phyloP scores from a whole-genome alignment of 2,888 invertebrate genomes.

The Ctena decussata region DNA sequence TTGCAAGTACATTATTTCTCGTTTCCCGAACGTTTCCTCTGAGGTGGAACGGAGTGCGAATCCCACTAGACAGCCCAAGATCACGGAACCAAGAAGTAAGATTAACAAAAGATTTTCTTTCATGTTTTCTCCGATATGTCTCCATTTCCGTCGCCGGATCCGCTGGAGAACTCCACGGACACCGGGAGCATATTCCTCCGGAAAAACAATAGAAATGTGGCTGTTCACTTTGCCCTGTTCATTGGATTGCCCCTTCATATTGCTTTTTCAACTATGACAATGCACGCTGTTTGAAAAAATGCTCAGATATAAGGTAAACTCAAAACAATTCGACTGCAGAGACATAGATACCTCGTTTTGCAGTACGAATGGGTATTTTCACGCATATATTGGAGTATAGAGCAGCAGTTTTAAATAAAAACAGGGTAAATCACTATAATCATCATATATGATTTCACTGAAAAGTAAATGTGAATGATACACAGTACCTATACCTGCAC shows the following conservation, averaged over 20 bases:
- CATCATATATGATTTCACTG: no score
- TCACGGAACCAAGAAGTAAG: conserved; percentile 81
- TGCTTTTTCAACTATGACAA: no score
- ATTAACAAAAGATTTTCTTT: conserved; percentile 84
- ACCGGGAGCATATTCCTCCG: conserved; percentile 66
- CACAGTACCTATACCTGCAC: no score
- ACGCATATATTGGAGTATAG: no score
- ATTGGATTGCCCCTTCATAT: conserved; percentile 56
- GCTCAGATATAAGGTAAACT: no score
- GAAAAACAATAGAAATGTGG: conserved; percentile 74
- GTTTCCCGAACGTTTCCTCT: conserved; percentile 63
- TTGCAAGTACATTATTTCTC: conserved; percentile 97
- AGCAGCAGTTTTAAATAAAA: no score
- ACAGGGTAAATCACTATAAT: no score
- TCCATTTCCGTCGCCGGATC: conserved; percentile 42
- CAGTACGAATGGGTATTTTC: no score
- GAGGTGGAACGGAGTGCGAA: conserved; percentile 72
- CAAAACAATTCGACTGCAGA: no score
- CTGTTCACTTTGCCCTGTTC: conserved; percentile 76
- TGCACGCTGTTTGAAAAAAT: no score
- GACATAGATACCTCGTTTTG: no score
- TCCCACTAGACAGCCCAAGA: conserved; percentile 82
- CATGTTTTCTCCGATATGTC: conserved; percentile 72
- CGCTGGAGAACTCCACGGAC: conserved; percentile 51
- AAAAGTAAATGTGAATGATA: no score